A percentile compares a stretch with the other conserved stretches of the same genome.
These are phyloP conservation scores for Cherax destructor DNA, from an alignment of 1,140 invertebrate genomes.

Conservation along the genomic window DNA sequence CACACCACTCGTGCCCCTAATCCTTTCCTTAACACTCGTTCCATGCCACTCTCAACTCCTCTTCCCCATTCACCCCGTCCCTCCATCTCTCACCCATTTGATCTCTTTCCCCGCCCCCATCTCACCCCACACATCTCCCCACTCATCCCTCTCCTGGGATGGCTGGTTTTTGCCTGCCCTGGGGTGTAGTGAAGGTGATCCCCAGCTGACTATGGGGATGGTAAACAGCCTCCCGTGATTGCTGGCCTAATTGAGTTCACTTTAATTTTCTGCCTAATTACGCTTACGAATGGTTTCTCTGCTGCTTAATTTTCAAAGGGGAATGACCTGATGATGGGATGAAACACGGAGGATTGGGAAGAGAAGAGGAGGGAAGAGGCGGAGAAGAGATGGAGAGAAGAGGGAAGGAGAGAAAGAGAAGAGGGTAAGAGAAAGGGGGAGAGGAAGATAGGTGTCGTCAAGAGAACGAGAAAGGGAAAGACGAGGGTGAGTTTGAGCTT, in stretches of 20 bases:
- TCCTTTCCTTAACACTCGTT: too few relatives aligned
- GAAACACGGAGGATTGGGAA: background rate
- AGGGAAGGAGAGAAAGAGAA: too few relatives aligned
- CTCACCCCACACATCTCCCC: too few relatives aligned
- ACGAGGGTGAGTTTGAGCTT: too few relatives aligned
- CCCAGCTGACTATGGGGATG: background rate
- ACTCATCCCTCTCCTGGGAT: too few relatives aligned
- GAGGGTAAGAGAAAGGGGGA: background rate
- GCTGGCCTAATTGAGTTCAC: constrained; percentile 30
- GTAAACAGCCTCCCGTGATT: constrained; percentile 23
- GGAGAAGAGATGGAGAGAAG: background rate
- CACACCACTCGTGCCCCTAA: too few relatives aligned
- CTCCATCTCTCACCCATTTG: background rate
- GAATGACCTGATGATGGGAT: constrained; percentile 34
- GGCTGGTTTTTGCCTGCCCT: background rate
- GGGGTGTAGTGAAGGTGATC: background rate
- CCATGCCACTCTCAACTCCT: too few relatives aligned
- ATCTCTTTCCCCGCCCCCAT: too few relatives aligned
- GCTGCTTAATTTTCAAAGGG: constrained; percentile 33
- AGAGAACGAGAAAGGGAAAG: too few relatives aligned
- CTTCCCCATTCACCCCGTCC: too few relatives aligned
- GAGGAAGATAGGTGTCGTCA: too few relatives aligned
- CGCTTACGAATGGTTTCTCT: constrained; percentile 19
- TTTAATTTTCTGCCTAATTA: constrained; percentile 41
- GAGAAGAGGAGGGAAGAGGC: background rate